phyloP scores from a whole-genome alignment of 2,113 vertebrate species.

The Anseranas semipalmata region DNA sequence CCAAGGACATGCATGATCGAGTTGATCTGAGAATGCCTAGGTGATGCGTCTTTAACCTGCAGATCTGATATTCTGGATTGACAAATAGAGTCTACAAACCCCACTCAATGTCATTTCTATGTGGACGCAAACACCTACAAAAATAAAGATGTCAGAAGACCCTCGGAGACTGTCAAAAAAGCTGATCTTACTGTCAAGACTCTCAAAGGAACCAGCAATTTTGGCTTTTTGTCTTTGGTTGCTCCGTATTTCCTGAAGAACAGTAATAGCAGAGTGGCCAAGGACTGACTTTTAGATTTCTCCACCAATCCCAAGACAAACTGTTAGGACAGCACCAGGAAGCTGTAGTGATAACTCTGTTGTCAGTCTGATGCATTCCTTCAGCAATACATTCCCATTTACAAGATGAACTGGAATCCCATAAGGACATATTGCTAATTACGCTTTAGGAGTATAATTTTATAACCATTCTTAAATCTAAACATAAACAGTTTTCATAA shows the following conservation, averaged over 20 bases:
- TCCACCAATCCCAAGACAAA: neutral
- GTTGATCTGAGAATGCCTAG: neutral
- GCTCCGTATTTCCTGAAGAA: neutral
- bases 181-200: neutral
- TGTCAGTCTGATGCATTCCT: neutral
- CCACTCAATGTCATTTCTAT: neutral
- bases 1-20: neutral
- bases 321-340: neutral
- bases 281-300: neutral
- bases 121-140: neutral
- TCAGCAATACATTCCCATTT: neutral
- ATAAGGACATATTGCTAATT: constrained; percentile 5
- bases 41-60: neutral
- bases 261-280: neutral
- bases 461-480: constrained; percentile 9
- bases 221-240: neutral
- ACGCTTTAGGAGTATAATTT: neutral
- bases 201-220: neutral
- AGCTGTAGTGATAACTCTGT: neutral
- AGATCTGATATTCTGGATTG: neutral
- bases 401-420: constrained; percentile 1
- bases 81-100: neutral
- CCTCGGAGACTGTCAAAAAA: neutral
- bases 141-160: neutral
- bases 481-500: constrained; percentile 30